Conservation (phyloP, 2,888 invertebrate species). For the Cinara cedri region DNA sequence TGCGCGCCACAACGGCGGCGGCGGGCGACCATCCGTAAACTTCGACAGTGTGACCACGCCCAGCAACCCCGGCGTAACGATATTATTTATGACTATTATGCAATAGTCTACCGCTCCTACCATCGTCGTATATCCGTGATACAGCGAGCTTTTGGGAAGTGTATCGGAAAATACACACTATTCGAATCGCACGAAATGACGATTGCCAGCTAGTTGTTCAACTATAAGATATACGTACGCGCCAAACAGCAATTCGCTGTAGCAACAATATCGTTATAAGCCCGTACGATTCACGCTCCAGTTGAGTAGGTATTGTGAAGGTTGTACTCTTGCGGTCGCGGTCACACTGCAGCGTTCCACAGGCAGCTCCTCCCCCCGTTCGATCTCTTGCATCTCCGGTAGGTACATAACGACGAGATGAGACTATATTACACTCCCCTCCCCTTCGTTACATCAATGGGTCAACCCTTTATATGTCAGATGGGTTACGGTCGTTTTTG, state of each 20-base stretch:
- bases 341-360: conserved; percentile 51
- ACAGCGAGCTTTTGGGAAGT: not conserved
- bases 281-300: not conserved
- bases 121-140: too few relatives aligned
- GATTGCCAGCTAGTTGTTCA: too few relatives aligned
- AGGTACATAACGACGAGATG: too few relatives aligned
- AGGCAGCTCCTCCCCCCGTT: conserved; percentile 27
- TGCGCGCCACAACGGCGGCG: conserved; percentile 1
- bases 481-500: not conserved
- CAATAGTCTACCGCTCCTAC: too few relatives aligned
- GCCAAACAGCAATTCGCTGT: not conserved
- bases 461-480: not conserved
- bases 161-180: not conserved
- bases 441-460: too few relatives aligned
- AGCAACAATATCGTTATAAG: not conserved
- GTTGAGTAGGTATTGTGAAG: not conserved
- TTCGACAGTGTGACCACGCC: conserved; percentile 35
- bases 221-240: not conserved
- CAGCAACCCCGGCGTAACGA: not conserved
- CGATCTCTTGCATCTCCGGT: too few relatives aligned
- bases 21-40: not conserved
- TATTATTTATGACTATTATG: not conserved
- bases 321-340: not conserved
- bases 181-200: not conserved
- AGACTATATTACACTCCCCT: too few relatives aligned